phyloP scores from a whole-genome alignment of 37 sponge, comb jelly and placozoan species.

The Aplysina aerophoba region DNA sequence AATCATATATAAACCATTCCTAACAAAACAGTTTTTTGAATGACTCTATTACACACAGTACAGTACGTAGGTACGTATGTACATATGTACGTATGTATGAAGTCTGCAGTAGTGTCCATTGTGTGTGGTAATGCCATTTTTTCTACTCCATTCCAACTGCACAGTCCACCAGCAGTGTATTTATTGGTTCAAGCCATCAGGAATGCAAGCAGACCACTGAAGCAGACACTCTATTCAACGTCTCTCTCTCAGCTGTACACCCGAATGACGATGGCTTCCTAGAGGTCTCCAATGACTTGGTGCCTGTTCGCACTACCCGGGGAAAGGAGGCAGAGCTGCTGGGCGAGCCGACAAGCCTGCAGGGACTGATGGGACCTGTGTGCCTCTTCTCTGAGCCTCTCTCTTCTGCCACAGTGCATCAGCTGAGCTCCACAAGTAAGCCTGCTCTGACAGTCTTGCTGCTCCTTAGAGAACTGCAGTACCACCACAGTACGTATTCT shows the following conservation, averaged over 20 bases:
- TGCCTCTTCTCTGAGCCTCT: slow-evolving; percentile 87
- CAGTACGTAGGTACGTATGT: not conserved
- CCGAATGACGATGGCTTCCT: not conserved
- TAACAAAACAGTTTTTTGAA: too few relatives aligned
- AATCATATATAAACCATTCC: too few relatives aligned
- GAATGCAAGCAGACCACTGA: not conserved
- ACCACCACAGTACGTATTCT: too few relatives aligned
- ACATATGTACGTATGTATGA: not conserved
- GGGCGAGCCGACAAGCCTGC: slow-evolving; percentile 71
- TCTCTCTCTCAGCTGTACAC: not conserved
- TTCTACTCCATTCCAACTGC: too few relatives aligned
- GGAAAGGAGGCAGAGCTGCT: slow-evolving; percentile 39
- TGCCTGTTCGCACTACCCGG: slow-evolving; percentile 22
- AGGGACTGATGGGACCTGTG: slow-evolving; percentile 84
- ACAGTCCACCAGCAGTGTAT: slow-evolving; percentile 11
- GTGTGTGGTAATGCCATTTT: not conserved
- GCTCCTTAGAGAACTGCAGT: too few relatives aligned
- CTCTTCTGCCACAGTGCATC: slow-evolving; percentile 19
- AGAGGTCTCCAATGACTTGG: slow-evolving; percentile 4
- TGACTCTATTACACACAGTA: too few relatives aligned
- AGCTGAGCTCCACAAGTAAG: slow-evolving; percentile 51
- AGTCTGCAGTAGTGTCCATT: not conserved
- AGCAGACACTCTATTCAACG: slow-evolving; percentile 7
- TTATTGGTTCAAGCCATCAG: slow-evolving; percentile 9
- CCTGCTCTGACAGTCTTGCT: not conserved